phyloP scores from a whole-genome alignment of 2,797 vertebrate genomes.

The Halcyon smyrnensis region DNA sequence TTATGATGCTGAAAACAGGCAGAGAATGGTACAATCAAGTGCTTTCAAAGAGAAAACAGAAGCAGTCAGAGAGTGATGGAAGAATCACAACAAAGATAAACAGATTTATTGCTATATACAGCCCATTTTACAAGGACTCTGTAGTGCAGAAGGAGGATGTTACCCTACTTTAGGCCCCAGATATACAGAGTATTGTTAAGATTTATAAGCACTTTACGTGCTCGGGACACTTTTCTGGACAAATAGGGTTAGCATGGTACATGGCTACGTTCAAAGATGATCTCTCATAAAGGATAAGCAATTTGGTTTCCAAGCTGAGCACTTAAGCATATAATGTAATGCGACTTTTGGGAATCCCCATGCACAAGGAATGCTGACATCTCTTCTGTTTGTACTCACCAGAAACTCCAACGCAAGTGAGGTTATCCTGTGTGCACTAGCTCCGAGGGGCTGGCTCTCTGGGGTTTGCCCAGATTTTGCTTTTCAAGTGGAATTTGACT shows the following conservation, averaged over 20 bases:
- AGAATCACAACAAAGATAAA: slow-evolving; percentile 29
- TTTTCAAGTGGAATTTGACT: neutral
- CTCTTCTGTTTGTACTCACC: neutral
- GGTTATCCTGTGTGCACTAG: fast-evolving
- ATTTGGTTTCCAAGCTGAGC: neutral
- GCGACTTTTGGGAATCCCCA: neutral
- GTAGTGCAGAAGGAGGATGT: neutral
- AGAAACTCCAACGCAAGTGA: fast-evolving
- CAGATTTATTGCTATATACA: neutral
- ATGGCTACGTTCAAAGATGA: neutral
- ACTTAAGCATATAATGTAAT: neutral
- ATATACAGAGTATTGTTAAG: neutral
- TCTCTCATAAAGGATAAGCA: neutral
- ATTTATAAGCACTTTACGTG: neutral
- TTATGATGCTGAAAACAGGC: slow-evolving; percentile 28
- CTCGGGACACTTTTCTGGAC: neutral
- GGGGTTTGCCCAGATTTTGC: neutral
- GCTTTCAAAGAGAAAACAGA: neutral
- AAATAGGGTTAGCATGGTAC: neutral
- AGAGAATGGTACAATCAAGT: neutral
- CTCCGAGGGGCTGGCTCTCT: fast-evolving
- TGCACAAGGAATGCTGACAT: neutral
- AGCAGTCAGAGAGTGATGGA: neutral
- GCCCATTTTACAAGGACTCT: neutral
- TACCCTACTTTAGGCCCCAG: neutral